Base-by-base conservation (phyloP, 37 sponge, comb jelly and placozoan genomes). In the Oopsacas minuta region DNA sequence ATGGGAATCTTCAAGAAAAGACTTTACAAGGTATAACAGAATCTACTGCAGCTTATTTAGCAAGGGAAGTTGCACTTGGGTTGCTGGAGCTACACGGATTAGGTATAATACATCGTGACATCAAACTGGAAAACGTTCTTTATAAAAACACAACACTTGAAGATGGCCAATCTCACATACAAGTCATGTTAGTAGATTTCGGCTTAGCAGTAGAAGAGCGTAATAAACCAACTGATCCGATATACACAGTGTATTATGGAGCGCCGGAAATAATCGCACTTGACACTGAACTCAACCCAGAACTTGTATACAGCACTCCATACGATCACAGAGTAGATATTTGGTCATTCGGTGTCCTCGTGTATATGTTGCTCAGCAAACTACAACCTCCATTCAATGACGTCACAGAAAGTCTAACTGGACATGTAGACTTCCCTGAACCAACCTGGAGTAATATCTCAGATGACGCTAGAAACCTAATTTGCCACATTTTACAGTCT, bases 291-390 rank as follows among this genome's bases (percentile, higher is more conserved):
- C 30, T 20, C 28, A 61, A 61, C 75, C 28, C 20, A 61, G 75
- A 61, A 25, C 22, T n/a, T 32, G 5, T n/a, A 12, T 25, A 61
- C 5, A 61, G 32, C 30, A 10, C 28, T 5, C 75, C 75, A 3
- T 61, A 61, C 75, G 75, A 61, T 34, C 75, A n/a, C 28, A 61
- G 30, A n/a, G 75, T 61, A 34, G 75, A 61, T n/a, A 61, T n/a
- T n/a, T 61, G 75, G 75, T 61, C 75, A 34, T 61, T 61, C 75
- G 75, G 75, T 10, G 75, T 61, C 32, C 75, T 61, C 5, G 75
- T 12, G 32, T 61, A 61, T 34, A 61, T 61, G 75, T 32, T 61
- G 75, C 75, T 61, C 7, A 61, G 75, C 75, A n/a, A n/a, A 3
- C 75, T 61, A 34, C 75, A 61, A 34, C 17, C 22, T 5, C 75